Evolutionary conservation across 2,797 vertebrate species (phyloP).

Genomic region (Karalla daura): DNA sequence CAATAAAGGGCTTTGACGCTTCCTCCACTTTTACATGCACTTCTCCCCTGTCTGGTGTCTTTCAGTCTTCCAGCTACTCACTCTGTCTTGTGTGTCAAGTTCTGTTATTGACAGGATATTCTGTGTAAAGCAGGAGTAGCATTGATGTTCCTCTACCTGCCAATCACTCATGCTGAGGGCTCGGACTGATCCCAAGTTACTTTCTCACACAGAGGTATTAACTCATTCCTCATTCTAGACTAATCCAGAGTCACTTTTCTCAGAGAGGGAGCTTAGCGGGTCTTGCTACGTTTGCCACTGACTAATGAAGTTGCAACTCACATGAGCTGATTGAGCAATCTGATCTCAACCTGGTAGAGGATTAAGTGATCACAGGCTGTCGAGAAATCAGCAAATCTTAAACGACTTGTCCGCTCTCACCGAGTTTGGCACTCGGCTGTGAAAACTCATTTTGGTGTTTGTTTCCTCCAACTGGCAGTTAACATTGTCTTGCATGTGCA

Average conservation of each 20-base stretch:
- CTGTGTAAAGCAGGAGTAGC: constrained; percentile 9
- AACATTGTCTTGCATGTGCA: constrained; percentile 27
- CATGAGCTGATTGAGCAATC: constrained; percentile 13
- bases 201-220: constrained; percentile 56
- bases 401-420: constrained; percentile 12
- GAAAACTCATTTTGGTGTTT: constrained; percentile 20
- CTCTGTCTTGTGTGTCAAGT: constrained; percentile 20
- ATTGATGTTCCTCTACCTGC: constrained; percentile 45
- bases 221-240: constrained; percentile 30
- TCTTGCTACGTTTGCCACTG: constrained; percentile 16
- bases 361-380: constrained; percentile 31
- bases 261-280: constrained; percentile 13
- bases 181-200: constrained; percentile 24
- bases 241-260: constrained; percentile 39
- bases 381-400: constrained; percentile 26
- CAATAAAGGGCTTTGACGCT: constrained; percentile 21
- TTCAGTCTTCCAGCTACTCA: background rate
- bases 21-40: background rate
- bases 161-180: constrained; percentile 40
- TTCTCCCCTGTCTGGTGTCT: background rate
- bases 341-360: background rate
- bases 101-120: constrained; percentile 44
- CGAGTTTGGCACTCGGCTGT: constrained; percentile 3
- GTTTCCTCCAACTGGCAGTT: constrained; percentile 27
- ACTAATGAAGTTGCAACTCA: constrained; percentile 20